Conservation (phyloP, 2,888 invertebrate genomes). For the Dione juno region DNA sequence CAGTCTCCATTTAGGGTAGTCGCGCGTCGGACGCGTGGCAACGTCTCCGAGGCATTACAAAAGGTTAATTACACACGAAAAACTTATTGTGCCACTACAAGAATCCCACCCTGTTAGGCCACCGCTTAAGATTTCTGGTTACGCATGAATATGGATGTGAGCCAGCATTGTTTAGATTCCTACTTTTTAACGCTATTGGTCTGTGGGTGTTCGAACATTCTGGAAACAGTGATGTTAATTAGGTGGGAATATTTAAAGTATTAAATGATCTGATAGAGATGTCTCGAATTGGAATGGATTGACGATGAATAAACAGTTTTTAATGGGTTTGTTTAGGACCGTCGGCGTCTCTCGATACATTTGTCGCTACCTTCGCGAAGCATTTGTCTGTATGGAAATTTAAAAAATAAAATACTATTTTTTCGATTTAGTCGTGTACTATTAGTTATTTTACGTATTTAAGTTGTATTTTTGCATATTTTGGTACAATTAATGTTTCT, state of each 20-base stretch:
- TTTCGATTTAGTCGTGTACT: not conserved
- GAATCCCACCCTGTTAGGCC: constrained; percentile 69
- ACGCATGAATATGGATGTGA: constrained; percentile 71
- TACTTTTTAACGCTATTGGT: constrained; percentile 55
- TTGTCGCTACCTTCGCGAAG: not conserved
- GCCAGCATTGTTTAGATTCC: constrained; percentile 67
- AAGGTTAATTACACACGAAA: constrained; percentile 73
- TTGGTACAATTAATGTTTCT: too few species aligned
- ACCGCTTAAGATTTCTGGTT: constrained; percentile 70
- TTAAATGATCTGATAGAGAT: constrained; percentile 33
- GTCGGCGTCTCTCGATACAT: not conserved
- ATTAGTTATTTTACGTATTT: not conserved
- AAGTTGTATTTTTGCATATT: not conserved
- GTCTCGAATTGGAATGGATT: constrained; percentile 27
- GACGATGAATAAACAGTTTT: constrained; percentile 32
- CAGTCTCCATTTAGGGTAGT: constrained; percentile 61
- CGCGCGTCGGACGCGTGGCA: constrained; percentile 75
- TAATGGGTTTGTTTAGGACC: constrained; percentile 26
- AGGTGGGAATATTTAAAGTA: constrained; percentile 40
- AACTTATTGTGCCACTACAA: constrained; percentile 61
- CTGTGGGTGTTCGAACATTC: constrained; percentile 63
- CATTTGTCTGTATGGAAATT: constrained; percentile 13
- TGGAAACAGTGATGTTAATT: constrained; percentile 46
- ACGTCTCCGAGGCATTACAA: constrained; percentile 61
- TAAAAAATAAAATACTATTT: not conserved